Percentiles rank a stretch among this genome's conserved stretches.
These are phyloP conservation scores for Centrocercus urophasianus DNA, from an alignment of 2,113 vertebrate genomes.

Conservation along the genomic window DNA sequence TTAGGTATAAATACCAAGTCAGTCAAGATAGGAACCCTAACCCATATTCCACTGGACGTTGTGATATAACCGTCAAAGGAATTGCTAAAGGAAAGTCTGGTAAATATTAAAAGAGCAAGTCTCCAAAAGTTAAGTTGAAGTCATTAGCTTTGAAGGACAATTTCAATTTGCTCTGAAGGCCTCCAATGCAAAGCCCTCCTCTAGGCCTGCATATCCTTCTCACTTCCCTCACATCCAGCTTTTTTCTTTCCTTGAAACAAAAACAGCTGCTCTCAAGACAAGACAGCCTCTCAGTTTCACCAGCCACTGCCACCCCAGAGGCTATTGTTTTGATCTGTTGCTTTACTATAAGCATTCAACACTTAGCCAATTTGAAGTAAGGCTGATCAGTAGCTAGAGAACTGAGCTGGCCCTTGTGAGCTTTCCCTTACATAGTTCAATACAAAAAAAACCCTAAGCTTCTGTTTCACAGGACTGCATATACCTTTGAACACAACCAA, in stretches of 20 bases:
- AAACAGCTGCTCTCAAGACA: constrained; percentile 37
- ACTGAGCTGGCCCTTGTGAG: neutral
- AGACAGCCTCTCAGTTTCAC: neutral
- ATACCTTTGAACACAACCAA: neutral
- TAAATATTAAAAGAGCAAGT: neutral
- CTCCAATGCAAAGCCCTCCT: neutral
- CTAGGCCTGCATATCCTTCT: neutral
- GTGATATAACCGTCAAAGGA: neutral
- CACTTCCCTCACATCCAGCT: constrained; percentile 8
- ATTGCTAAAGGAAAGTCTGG: neutral
- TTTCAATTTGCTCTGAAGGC: neutral
- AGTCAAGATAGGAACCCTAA: constrained; percentile 27
- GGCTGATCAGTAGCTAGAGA: neutral
- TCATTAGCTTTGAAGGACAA: no score
- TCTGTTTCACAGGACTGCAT: neutral
- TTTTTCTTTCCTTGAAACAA: constrained; percentile 40
- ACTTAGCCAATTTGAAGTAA: neutral
- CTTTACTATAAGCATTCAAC: neutral
- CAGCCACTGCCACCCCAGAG: neutral
- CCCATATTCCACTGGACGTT: neutral
- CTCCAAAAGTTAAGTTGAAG: neutral
- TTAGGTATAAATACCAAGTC: constrained; percentile 14
- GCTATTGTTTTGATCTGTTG: neutral
- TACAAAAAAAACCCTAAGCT: neutral
- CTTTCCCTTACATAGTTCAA: neutral